phyloP scores from a whole-genome alignment of 2,113 vertebrate genomes.

The Clarias macrocephalus region DNA sequence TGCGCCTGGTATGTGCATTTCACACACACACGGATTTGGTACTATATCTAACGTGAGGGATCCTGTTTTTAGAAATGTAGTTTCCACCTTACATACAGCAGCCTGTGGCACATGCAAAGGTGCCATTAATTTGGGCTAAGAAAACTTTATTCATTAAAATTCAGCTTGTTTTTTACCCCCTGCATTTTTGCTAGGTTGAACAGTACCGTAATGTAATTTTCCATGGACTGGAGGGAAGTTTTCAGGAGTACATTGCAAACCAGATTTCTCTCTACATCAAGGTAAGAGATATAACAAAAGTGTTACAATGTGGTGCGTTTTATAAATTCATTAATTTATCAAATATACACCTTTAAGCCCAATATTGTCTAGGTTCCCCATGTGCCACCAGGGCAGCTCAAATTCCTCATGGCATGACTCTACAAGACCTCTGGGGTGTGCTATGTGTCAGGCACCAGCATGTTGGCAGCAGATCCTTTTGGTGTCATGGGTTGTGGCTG shows the following conservation, averaged over 20 bases:
- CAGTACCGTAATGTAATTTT: constrained; percentile 92
- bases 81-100: background rate
- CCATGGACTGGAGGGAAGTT: constrained; percentile 91
- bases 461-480: too few species aligned
- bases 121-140: background rate
- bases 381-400: too few species aligned
- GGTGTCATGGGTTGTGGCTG: too few species aligned
- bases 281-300: constrained; percentile 62
- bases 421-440: too few species aligned
- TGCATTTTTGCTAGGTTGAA: constrained; percentile 78
- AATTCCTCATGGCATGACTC: too few species aligned
- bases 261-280: constrained; percentile 86
- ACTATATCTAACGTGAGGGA: background rate
- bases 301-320: background rate
- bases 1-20: constrained; percentile 81
- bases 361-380: too few species aligned
- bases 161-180: background rate
- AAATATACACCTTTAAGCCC: background rate
- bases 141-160: background rate
- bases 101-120: background rate
- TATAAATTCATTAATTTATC: background rate
- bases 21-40: constrained; percentile 15
- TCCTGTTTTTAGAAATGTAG: background rate
- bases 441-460: too few species aligned
- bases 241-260: constrained; percentile 84